Base-by-base conservation (phyloP, 2,113 vertebrate species). In the Peromyscus leucopus region DNA sequence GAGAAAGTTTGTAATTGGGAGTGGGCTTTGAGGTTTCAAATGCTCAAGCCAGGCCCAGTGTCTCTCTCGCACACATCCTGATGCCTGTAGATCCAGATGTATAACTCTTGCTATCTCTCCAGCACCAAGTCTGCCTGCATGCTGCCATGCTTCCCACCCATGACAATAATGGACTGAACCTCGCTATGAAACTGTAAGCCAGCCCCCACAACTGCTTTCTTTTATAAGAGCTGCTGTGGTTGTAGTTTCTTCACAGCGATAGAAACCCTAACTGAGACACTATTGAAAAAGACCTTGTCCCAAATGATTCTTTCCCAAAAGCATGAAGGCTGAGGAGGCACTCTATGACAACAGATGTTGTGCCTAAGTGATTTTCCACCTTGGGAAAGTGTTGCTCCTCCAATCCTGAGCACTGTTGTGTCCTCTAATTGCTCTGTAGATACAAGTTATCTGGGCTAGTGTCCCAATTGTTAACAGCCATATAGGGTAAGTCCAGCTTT, bases 391-490 rank as follows among this genome's bases (percentile, higher is more conserved):
- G 76, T 72, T 22, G 31, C 21, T 86, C 33, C 61, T 96, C 71
- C 72, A 95, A n/a, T 71, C 94, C 12, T 95, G 61, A 91, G 46
- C 93, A 78, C 85, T 97, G 46, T 46, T 95, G 83, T 91, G 33
- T 89, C 89, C 93, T 95, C 67, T 94, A 97, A 33, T 86, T 96
- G 82, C 55, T 76, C 97, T 33, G 4, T 46, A 88, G 5, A 12
- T 95, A 93, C 96, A 97, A 91, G 46, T 86, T 86, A 72, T 96
- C 98, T 97, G 94, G 91, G 91, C 94, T 95, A 95, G 94, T 95
- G 91, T 84, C 97, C 91, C 94, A 61, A 84, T 86, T 82, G 72
- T 94, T 95, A 96, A 91, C 33, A 55, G 21, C 89, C 75, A 28
- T 76, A 79, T 65, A 1, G 91, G 74, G 79, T 93, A 96, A 94